phyloP scores from a whole-genome alignment of 2,888 invertebrate species.

The Watsonalla binaria region DNA sequence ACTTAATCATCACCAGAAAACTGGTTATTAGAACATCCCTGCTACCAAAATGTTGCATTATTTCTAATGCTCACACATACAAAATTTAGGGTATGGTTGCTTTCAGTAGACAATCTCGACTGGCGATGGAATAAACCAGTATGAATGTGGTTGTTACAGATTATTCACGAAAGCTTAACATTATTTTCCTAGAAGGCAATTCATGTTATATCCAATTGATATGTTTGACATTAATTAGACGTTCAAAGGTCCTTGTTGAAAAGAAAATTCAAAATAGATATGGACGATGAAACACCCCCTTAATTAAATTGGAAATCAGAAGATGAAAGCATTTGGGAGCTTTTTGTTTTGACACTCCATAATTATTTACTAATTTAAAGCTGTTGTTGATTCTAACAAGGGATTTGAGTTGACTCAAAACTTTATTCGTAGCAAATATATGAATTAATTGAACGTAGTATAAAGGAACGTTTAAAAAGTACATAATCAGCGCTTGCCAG shows the following conservation, averaged over 20 bases:
- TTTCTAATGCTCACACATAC: too few relatives aligned
- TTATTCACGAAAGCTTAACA: not conserved
- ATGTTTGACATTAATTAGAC: slow-evolving; percentile 26
- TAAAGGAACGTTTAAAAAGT: slow-evolving; percentile 48
- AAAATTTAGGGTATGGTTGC: too few relatives aligned
- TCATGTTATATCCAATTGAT: slow-evolving; percentile 12
- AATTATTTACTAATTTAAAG: slow-evolving; percentile 30
- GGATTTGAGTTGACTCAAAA: slow-evolving; percentile 6
- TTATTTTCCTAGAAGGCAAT: not conserved
- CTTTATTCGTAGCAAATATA: slow-evolving; percentile 9
- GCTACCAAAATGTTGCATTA: too few relatives aligned
- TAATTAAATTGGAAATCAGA: slow-evolving; percentile 35
- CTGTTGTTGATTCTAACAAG: slow-evolving; percentile 17
- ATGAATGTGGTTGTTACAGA: too few relatives aligned
- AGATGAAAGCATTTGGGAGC: slow-evolving; percentile 32
- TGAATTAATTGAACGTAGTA: slow-evolving; percentile 37
- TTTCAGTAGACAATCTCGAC: too few relatives aligned
- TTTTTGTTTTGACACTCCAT: slow-evolving; percentile 37
- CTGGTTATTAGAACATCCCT: too few relatives aligned
- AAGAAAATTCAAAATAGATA: slow-evolving; percentile 19
- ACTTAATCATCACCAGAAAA: too few relatives aligned
- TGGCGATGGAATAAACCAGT: too few relatives aligned
- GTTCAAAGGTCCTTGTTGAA: slow-evolving; percentile 18
- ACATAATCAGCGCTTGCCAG: slow-evolving; percentile 66
- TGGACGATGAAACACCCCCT: slow-evolving; percentile 24